Evolutionary conservation across 2,113 vertebrate species (phyloP), one percentile per base, ranked within the genome.

Genomic region (Microtus oregoni): DNA sequence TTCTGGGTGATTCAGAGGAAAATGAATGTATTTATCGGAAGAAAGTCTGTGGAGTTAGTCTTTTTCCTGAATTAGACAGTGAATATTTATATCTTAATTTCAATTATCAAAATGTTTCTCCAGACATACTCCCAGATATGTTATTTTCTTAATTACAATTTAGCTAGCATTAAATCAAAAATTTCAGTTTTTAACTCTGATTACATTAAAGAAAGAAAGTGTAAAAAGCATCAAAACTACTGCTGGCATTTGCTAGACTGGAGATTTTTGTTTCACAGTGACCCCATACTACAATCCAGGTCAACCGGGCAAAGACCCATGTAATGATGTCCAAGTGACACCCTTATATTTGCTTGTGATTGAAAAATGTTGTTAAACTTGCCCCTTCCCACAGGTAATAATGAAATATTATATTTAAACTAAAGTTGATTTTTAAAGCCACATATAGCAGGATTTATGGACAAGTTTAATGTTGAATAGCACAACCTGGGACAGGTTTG

Each of bases 91-190:
- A 38, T 86, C 50, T 78, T 91, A 86, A 92, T 95, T 89, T 82
- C 75, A 96, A 97, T 93, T 58, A 92, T 58, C 30, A 89, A 88
- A 86, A 78, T 76, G 73, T 89, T 94, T 14, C 67, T 90, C 67
- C 44, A 92, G 35, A n/a, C 44, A 52, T 83, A 58, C 90, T 63
- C 35, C 50, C 12, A 95, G 61, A 86, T 85, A 89, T 9, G 47
- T 85, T 90, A 63, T 93, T 94, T 96, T 94, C 81, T 96, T 92
- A 89, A 86, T 86, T 77, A 77, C 75, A 93, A 94, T 86, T 96
- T 91, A 96, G 11, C 3, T 58, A 72, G 86, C 58, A 86, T 83
- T 30, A 96, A 96, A 95, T 94, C 52, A 86, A 35, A 92, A 22
- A n/a, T 41, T 65, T 63, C 58, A 13, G 41, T 77, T 88, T 50